Evolutionary conservation across 2,113 vertebrate species (phyloP).

Genomic region (Riparia riparia): DNA sequence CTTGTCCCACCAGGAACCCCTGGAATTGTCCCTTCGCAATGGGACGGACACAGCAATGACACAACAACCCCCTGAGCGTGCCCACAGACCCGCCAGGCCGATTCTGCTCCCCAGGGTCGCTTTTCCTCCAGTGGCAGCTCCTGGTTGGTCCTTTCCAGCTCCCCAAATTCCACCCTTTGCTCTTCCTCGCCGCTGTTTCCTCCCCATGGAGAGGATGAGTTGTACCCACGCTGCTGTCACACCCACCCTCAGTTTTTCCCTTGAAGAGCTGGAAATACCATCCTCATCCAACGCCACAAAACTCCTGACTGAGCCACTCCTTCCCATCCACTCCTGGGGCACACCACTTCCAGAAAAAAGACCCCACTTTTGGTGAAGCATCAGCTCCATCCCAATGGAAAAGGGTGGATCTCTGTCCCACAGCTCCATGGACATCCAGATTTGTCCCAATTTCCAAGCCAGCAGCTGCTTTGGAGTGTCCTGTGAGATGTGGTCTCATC

Average conservation of each 20-base stretch:
- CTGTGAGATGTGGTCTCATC: not conserved
- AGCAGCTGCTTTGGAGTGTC: not conserved
- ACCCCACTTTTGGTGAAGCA: not conserved
- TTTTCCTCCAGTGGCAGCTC: not conserved
- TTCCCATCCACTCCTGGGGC: not conserved
- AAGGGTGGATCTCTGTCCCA: not conserved
- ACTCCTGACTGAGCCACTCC: not conserved
- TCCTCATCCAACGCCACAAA: not conserved
- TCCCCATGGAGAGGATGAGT: not conserved
- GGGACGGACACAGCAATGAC: rapidly evolving
- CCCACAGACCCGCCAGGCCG: not conserved
- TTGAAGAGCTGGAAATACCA: not conserved
- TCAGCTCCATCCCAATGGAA: not conserved
- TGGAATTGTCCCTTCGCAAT: not conserved
- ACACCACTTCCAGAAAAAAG: not conserved
- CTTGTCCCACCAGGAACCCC: not conserved
- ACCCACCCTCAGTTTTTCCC: not conserved
- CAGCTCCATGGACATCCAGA: not conserved
- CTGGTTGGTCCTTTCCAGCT: not conserved
- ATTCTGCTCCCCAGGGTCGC: not conserved
- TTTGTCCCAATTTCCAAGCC: not conserved
- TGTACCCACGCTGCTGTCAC: not conserved
- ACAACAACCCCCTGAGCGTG: not conserved
- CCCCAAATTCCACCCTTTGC: not conserved
- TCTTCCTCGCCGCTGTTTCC: not conserved